Evolutionary conservation across 1,140 invertebrate genomes (phyloP).

Genomic region (Helicoverpa armigera): DNA sequence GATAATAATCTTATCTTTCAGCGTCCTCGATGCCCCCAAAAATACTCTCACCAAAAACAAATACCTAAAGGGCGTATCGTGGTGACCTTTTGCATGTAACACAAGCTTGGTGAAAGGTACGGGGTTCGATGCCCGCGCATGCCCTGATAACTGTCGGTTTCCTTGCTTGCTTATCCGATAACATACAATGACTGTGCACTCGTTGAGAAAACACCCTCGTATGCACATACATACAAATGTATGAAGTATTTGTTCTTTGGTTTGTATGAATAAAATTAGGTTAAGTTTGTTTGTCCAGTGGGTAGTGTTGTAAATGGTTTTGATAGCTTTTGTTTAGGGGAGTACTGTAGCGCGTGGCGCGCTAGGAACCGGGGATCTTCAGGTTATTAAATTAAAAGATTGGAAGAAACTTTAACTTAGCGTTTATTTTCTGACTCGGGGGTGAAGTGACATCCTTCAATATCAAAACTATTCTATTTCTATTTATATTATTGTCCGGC

Average conservation of each 20-base stretch:
- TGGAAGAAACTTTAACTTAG: too few species aligned
- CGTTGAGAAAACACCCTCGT: slow-evolving; percentile 34
- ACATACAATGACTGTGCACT: slow-evolving; percentile 52
- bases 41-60: slow-evolving; percentile 1
- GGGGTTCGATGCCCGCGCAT: slow-evolving; percentile 60
- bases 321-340: too few species aligned
- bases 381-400: too few species aligned
- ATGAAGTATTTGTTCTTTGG: not conserved
- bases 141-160: slow-evolving; percentile 66
- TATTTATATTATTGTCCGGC: too few species aligned
- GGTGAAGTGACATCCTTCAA: too few species aligned
- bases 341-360: too few species aligned
- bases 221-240: slow-evolving; percentile 10
- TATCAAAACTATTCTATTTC: too few species aligned
- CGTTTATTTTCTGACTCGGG: too few species aligned
- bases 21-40: not conserved
- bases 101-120: slow-evolving; percentile 38
- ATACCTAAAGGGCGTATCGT: slow-evolving; percentile 17
- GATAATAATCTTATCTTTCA: too few species aligned
- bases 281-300: not conserved
- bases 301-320: not conserved
- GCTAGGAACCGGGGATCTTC: too few species aligned
- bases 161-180: slow-evolving; percentile 63
- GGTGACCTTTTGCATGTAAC: slow-evolving; percentile 29
- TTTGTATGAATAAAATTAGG: not conserved